Evolutionary conservation across 2,888 invertebrate species (phyloP), one percentile per base, ranked within the genome.

Genomic region (Morinoia aosen): DNA sequence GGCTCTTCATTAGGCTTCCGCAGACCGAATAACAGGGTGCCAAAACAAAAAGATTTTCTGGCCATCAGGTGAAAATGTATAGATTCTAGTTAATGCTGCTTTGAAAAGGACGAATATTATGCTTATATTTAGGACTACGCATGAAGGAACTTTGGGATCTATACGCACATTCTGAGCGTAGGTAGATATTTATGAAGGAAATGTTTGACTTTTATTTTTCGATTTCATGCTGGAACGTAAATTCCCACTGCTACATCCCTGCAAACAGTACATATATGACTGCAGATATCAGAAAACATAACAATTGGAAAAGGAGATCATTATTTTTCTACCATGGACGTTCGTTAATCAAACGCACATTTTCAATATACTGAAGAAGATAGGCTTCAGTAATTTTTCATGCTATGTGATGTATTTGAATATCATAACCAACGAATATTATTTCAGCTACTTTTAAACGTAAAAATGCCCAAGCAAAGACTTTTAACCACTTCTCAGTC

Each of bases 31-130:
- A 76, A 76, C 76, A 76, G 76, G 76, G 33, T 76, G 76, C 76
- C 76, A 76, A 76, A 76, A 76, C 76, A 76, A 33, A 76, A 76
- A 76, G 76, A 76, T 76, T 76, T 76, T 76, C 33, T 76, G 76
- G 76, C 76, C 76, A 33, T 76, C 33, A 76, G 76, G 76, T 76
- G 25, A 76, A 76, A 33, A 33, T 10, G 76, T 76, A 76, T 76
- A 33, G 76, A 76, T 76, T 76, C 76, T 76, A 33, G 76, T 76
- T 25, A 76, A 76, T 76, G 76, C 25, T 76, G 76, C 76, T 76
- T 76, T 76, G 76, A 76, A 19, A 33, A 76, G 19, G 25, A 8
- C 76, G 76, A 76, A 76, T 19, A 33, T 76, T 76, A 76, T 76
- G 76, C 25, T 76, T 33, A 76, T 19, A 16, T 33, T 76, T 76